Base-by-base conservation (phyloP, 2,888 invertebrate species). In the Mesorhabditis belari region DNA sequence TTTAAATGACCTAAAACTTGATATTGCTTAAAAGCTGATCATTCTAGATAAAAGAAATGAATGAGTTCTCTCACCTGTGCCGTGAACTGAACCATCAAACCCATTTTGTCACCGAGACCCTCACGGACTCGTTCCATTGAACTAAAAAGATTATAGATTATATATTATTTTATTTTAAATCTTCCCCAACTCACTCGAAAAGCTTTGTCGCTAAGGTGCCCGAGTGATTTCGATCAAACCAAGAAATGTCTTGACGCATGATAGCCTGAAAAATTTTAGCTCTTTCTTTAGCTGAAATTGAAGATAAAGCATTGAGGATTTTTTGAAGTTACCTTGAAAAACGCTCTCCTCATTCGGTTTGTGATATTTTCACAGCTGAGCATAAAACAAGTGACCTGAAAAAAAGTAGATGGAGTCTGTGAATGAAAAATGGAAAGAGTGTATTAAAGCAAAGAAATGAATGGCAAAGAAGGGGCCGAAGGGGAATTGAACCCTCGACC, bases 171-270 rank as follows among this genome's bases (percentile, higher is more conserved):
- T 17, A 35, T 35, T 35, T n/a, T 9, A 35, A 35, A 17, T 9
- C 44, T 1, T 35, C n/a, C 1, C 2, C 44, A 9, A 56, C 80
- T 74, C 77, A 84, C 84, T 85, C 84, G 9, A 84, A 82, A 6
- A 85, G 75, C 68, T 83, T 83, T 3, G 82, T 81, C 3, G 83
- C 81, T 52, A 85, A 76, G 64, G 84, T 83, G n/a, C 84, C 84
- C 23, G 80, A 81, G 63, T 82, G 80, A 63, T 83, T 82, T 17
- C 76, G 77, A 67, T 83, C 83, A 72, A 80, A 83, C 82, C 82
- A 83, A 5, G 79, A 73, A 57, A 82, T 82, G 63, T 83, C 82
- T 67, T 83, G 83, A 3, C 80, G 70, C n/a, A 64, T 28, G 26
- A 64, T 49, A 3, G 64, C 59, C 44, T 35, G n/a, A n/a, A 35